A percentile compares a stretch with the other conserved stretches of the same genome.
phyloP scores from a whole-genome alignment of 2,888 invertebrate genomes.

The Saturnia japonica region DNA sequence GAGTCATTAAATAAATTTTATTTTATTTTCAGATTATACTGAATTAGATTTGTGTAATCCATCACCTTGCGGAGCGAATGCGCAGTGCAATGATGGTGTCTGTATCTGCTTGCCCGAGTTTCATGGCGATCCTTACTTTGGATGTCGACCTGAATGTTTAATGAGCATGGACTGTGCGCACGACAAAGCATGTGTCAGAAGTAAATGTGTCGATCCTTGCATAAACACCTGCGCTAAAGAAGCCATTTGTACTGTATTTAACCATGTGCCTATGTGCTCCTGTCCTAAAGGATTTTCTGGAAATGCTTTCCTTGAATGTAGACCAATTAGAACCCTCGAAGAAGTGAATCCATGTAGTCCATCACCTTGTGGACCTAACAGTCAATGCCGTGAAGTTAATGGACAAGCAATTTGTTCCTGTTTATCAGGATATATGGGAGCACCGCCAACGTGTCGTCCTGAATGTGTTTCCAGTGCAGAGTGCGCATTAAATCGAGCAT shows the following conservation, averaged over 20 bases:
- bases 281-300: slow-evolving; percentile 84
- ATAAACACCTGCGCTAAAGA: slow-evolving; percentile 88
- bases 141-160: slow-evolving; percentile 92
- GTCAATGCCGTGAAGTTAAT: slow-evolving; percentile 85
- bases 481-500: slow-evolving; percentile 85
- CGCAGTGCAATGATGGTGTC: slow-evolving; percentile 85
- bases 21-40: slow-evolving; percentile 45
- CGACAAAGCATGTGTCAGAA: slow-evolving; percentile 86
- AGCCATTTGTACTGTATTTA: slow-evolving; percentile 87
- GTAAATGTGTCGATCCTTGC: slow-evolving; percentile 90
- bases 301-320: slow-evolving; percentile 86
- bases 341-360: slow-evolving; percentile 84
- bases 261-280: slow-evolving; percentile 82
- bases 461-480: slow-evolving; percentile 87
- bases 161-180: slow-evolving; percentile 87
- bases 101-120: slow-evolving; percentile 88
- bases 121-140: slow-evolving; percentile 88
- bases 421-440: slow-evolving; percentile 84
- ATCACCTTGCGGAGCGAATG: slow-evolving; percentile 87
- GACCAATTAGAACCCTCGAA: slow-evolving; percentile 61
- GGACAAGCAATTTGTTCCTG: slow-evolving; percentile 88
- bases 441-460: slow-evolving; percentile 87
- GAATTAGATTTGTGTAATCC: slow-evolving; percentile 83
- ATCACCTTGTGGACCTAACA: slow-evolving; percentile 88
- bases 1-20: slow-evolving; percentile 7